These are phyloP conservation scores for Syngnathus typhle DNA, from an alignment of 2,113 vertebrate species.

Conservation along the genomic window DNA sequence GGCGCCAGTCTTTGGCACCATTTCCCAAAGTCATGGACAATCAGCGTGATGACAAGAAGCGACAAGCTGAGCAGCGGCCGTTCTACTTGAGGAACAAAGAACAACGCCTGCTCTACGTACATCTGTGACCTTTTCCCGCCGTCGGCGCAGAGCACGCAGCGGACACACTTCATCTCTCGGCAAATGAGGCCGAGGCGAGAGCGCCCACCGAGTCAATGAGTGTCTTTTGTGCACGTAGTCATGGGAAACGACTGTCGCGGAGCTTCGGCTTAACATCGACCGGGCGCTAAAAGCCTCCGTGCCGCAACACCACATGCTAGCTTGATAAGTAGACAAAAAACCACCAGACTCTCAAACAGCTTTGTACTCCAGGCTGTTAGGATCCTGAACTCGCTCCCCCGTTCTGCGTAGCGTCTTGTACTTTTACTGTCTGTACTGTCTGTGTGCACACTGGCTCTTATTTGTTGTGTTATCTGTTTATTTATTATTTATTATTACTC, in stretches of 20 bases:
- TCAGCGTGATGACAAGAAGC: neutral
- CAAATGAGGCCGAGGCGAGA: constrained; percentile 55
- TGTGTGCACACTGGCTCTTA: too few species aligned
- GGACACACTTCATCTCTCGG: constrained; percentile 59
- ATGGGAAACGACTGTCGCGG: constrained; percentile 58
- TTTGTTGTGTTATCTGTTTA: too few species aligned
- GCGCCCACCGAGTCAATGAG: constrained; percentile 48
- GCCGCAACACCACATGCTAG: neutral
- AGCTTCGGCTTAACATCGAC: neutral
- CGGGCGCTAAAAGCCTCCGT: neutral
- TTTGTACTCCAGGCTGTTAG: too few species aligned
- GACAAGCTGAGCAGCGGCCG: neutral
- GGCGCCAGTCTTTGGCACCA: too few species aligned
- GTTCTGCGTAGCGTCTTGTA: too few species aligned
- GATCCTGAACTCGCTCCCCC: too few species aligned
- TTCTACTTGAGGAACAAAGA: constrained; percentile 12
- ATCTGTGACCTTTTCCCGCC: constrained; percentile 51
- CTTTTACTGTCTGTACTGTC: too few species aligned
- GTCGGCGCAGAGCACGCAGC: constrained; percentile 28
- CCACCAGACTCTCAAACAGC: too few species aligned
- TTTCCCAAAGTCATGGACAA: too few species aligned
- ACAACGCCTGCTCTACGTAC: constrained; percentile 18
- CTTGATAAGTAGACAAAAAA: too few species aligned
- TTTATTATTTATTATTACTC: too few species aligned
- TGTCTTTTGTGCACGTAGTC: constrained; percentile 43